phyloP scores from a whole-genome alignment of 2,888 invertebrate genomes.

The Drosophila kambysellisi region DNA sequence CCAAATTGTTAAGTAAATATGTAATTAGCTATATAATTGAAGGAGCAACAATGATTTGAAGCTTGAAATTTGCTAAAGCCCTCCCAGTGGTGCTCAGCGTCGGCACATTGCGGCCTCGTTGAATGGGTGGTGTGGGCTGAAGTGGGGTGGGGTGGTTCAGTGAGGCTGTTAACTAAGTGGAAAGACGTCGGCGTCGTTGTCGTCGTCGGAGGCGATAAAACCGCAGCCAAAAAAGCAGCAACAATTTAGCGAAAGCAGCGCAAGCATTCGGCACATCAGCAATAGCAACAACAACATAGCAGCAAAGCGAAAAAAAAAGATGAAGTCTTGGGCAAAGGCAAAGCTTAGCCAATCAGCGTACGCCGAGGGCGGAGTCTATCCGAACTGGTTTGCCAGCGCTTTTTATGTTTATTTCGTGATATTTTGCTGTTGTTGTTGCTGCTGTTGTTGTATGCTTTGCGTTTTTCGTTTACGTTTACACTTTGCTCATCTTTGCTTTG shows the following conservation, averaged over 20 bases:
- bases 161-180: constrained; percentile 61
- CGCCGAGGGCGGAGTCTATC: constrained; percentile 82
- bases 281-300: constrained; percentile 25
- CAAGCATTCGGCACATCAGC: constrained; percentile 32
- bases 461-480: constrained; percentile 73
- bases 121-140: not conserved
- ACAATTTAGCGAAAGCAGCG: constrained; percentile 47
- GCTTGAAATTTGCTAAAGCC: constrained; percentile 64
- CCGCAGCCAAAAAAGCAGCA: constrained; percentile 65
- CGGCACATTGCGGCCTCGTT: not conserved
- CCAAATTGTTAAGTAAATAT: constrained; percentile 31
- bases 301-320: constrained; percentile 54
- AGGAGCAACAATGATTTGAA: constrained; percentile 55
- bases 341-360: constrained; percentile 82
- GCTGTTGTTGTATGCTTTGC: constrained; percentile 54
- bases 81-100: constrained; percentile 9
- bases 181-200: constrained; percentile 44
- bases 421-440: constrained; percentile 53
- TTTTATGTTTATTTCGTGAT: constrained; percentile 74
- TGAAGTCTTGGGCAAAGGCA: constrained; percentile 76
- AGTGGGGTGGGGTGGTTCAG: not conserved
- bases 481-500: constrained; percentile 76
- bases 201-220: constrained; percentile 68
- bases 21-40: constrained; percentile 17
- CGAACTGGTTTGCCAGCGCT: constrained; percentile 79